Percentiles rank a stretch among this genome's conserved stretches.
Conservation (phyloP, 2,888 invertebrate species). For the Dicroscelio sp. region DNA sequence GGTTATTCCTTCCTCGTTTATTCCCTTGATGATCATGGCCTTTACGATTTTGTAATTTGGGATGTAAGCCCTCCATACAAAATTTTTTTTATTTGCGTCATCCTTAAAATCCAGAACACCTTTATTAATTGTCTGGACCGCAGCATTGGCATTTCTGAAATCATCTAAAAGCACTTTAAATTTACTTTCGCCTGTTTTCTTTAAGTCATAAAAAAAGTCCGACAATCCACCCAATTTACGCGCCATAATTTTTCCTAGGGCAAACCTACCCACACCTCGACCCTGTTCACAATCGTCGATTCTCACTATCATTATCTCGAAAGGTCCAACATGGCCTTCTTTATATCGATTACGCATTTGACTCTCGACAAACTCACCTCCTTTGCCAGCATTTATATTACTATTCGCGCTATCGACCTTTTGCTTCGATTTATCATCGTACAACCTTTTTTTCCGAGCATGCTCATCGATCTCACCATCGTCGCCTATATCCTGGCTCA, state of each 20-base stretch:
- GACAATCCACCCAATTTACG: not conserved
- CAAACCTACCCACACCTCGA: not conserved
- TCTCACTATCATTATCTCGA: not conserved
- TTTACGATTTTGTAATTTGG: conserved; percentile 8
- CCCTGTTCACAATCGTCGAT: not conserved
- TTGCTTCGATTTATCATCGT: too few species aligned
- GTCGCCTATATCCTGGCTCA: too few species aligned
- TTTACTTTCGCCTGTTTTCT: not conserved
- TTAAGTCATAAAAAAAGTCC: not conserved
- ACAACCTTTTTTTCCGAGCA: too few species aligned
- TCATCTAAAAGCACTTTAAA: not conserved
- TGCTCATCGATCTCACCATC: too few species aligned
- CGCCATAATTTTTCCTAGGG: not conserved
- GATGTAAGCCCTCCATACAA: not conserved
- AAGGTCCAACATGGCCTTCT: not conserved
- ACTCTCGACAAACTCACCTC: not conserved
- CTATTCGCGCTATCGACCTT: too few species aligned
- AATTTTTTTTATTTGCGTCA: not conserved
- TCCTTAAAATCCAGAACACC: not conserved
- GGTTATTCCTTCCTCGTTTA: not conserved
- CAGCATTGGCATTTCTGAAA: not conserved
- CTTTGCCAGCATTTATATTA: too few species aligned
- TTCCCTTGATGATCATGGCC: not conserved
- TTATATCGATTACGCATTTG: not conserved
- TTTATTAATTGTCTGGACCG: not conserved